Evolutionary conservation across 2,888 invertebrate genomes (phyloP).

Genomic region (Spodoptera picta): DNA sequence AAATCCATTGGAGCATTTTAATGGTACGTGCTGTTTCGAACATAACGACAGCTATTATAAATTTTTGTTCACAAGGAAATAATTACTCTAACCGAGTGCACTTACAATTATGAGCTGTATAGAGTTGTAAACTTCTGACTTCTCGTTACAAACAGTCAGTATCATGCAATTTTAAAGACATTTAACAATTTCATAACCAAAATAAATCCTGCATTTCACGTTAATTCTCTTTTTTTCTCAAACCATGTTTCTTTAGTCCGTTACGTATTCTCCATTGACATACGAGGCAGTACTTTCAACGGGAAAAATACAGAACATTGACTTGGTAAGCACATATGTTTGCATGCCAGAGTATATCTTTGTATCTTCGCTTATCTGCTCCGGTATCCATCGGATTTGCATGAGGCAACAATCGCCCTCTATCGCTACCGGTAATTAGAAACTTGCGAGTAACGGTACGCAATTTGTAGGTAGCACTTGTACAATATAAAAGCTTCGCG

Average conservation of each 20-base stretch:
- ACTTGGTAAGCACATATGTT: constrained; percentile 46
- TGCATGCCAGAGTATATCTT: constrained; percentile 56
- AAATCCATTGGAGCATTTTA: constrained; percentile 55
- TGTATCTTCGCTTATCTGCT: constrained; percentile 66
- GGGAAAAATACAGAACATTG: constrained; percentile 45
- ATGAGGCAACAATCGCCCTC: constrained; percentile 82
- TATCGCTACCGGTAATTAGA: constrained; percentile 83
- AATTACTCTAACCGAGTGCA: constrained; percentile 49
- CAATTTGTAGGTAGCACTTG: constrained; percentile 72
- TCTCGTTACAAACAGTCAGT: constrained; percentile 10
- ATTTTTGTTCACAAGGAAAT: constrained; percentile 63
- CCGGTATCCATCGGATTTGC: constrained; percentile 79
- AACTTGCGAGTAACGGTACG: constrained; percentile 82
- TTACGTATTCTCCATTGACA: constrained; percentile 19
- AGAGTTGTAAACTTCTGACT: constrained; percentile 22
- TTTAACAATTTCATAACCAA: not conserved
- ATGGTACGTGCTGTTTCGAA: constrained; percentile 49
- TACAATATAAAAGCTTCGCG: constrained; percentile 62
- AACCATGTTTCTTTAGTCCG: constrained; percentile 7
- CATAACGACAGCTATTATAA: constrained; percentile 40
- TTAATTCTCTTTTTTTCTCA: constrained; percentile 3
- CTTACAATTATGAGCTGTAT: constrained; percentile 42
- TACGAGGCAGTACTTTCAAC: constrained; percentile 26
- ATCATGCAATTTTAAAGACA: not conserved
- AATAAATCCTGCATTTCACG: not conserved